phyloP scores from a whole-genome alignment of 2,797 vertebrate species.

The Spinibarbus caldwelli region DNA sequence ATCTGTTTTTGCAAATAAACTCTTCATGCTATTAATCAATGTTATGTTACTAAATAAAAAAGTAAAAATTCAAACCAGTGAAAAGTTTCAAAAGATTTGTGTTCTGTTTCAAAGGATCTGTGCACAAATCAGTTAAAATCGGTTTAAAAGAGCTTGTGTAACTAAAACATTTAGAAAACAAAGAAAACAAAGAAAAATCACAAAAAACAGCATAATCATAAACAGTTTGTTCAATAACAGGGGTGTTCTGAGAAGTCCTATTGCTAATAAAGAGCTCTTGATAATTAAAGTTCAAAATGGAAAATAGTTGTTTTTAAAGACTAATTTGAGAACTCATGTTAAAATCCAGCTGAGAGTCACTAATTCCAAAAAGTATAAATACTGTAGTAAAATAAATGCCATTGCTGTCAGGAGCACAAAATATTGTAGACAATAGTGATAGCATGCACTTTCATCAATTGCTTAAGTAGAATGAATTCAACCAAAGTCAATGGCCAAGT shows the following conservation, averaged over 20 bases:
- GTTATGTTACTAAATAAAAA: background rate
- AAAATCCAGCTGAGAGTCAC: background rate
- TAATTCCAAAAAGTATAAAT: background rate
- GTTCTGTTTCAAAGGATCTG: background rate
- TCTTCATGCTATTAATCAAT: background rate
- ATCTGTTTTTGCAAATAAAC: too few species aligned
- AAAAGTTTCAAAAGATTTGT: background rate
- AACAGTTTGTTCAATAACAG: background rate
- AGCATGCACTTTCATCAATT: background rate
- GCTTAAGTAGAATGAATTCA: background rate
- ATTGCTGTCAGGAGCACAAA: background rate
- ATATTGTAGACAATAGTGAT: background rate
- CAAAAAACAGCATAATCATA: background rate
- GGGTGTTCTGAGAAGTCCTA: background rate
- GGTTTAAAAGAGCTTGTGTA: background rate
- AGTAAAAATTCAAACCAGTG: background rate
- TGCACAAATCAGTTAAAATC: background rate
- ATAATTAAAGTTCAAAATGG: background rate
- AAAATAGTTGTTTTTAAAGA: background rate
- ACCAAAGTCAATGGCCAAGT: background rate
- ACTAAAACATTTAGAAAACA: background rate
- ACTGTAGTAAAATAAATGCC: background rate
- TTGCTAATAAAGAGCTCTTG: background rate
- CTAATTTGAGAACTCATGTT: too few species aligned
- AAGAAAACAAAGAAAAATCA: fast-evolving